phyloP scores from a whole-genome alignment of 1,140 invertebrate species.

The Aleiodes sp. region DNA sequence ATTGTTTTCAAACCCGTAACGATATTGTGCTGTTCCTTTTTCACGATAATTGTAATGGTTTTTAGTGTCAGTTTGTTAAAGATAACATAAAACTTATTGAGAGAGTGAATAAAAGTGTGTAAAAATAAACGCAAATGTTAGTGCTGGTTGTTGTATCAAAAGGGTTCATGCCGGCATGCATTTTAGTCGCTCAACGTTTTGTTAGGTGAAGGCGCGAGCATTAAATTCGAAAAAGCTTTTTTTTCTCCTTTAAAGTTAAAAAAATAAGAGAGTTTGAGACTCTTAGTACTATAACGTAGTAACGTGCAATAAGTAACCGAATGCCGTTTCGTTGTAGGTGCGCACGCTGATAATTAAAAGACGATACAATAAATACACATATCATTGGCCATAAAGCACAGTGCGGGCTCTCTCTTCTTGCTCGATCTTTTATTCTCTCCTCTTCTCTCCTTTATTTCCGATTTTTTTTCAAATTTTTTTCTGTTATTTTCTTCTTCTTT shows the following conservation, averaged over 20 bases:
- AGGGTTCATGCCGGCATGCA: slow-evolving; percentile 34
- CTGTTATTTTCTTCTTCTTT: neutral
- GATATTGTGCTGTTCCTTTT: slow-evolving; percentile 21
- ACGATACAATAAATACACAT: slow-evolving; percentile 66
- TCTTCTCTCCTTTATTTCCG: slow-evolving; percentile 31
- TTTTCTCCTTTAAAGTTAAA: no score
- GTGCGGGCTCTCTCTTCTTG: slow-evolving; percentile 23
- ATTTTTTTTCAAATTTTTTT: no score
- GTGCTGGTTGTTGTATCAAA: slow-evolving; percentile 35
- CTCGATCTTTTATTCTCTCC: slow-evolving; percentile 11
- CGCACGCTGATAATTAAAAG: slow-evolving; percentile 67
- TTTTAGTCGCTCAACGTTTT: slow-evolving; percentile 18
- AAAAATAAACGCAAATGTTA: slow-evolving; percentile 3
- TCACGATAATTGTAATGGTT: slow-evolving; percentile 43
- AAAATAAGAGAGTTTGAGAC: neutral
- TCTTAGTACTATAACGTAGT: slow-evolving; percentile 32
- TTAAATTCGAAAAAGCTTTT: slow-evolving; percentile 35
- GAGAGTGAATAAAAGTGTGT: slow-evolving; percentile 11
- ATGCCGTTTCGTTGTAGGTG: slow-evolving; percentile 64
- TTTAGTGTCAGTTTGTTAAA: slow-evolving; percentile 32
- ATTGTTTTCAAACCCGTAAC: slow-evolving; percentile 23
- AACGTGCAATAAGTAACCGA: slow-evolving; percentile 61
- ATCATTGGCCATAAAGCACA: slow-evolving; percentile 65
- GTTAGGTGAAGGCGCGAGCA: slow-evolving; percentile 35
- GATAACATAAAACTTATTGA: slow-evolving; percentile 2